Evolutionary conservation across 1,140 invertebrate genomes (phyloP).

Genomic region (Pissodes strobi): DNA sequence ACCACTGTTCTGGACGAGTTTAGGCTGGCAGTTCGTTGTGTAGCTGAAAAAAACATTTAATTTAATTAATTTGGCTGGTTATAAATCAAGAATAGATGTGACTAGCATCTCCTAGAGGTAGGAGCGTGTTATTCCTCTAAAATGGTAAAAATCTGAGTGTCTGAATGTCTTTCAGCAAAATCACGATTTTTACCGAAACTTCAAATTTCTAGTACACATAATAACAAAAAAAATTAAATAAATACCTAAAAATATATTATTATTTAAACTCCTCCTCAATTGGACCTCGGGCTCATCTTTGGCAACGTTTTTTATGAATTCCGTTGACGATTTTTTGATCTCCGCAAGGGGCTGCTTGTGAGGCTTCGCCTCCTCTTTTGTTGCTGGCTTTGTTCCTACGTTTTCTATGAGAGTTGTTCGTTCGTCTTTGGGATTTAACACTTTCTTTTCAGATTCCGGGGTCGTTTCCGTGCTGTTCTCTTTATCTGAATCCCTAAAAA

Average conservation of each 20-base stretch:
- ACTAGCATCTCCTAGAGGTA: too few relatives aligned
- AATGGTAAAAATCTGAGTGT: too few relatives aligned
- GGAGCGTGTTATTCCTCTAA: too few relatives aligned
- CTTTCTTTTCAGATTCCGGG: slow-evolving; percentile 66
- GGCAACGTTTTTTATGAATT: slow-evolving; percentile 10
- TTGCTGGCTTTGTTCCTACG: slow-evolving; percentile 18
- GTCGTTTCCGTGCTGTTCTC: slow-evolving; percentile 57
- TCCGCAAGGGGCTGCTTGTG: slow-evolving; percentile 40
- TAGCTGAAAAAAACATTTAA: slow-evolving; percentile 15
- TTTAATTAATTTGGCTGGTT: too few relatives aligned
- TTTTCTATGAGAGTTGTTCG: slow-evolving; percentile 19
- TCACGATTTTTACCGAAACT: too few relatives aligned
- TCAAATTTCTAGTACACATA: too few relatives aligned
- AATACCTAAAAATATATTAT: slow-evolving; percentile 44
- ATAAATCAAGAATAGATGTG: too few relatives aligned
- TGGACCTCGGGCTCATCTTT: slow-evolving; percentile 31
- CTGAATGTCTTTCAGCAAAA: too few relatives aligned
- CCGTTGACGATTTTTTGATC: slow-evolving; percentile 37
- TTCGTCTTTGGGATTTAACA: slow-evolving; percentile 55
- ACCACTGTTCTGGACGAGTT: slow-evolving; percentile 35
- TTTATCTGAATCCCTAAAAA: slow-evolving; percentile 50
- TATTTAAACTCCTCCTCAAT: slow-evolving; percentile 25
- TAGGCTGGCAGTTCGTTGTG: slow-evolving; percentile 43
- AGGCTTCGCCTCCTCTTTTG: slow-evolving; percentile 14
- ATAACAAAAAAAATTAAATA: too few relatives aligned